Conservation (phyloP, 1,140 invertebrate genomes). For the Tetranychus cinnabarinus region DNA sequence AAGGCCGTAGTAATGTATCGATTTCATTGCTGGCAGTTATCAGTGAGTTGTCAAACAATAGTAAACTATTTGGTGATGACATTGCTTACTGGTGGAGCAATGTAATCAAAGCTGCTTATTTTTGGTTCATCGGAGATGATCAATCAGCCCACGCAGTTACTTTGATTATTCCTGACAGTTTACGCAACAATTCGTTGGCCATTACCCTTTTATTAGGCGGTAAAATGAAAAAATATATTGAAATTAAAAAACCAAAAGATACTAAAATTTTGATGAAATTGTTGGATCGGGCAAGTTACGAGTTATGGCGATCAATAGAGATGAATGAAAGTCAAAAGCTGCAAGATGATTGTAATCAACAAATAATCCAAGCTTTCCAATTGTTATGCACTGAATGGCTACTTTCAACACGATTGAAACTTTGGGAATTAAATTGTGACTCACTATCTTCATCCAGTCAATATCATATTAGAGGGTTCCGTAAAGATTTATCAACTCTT, state of each 20-base stretch:
- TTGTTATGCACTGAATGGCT: slow-evolving; percentile 74
- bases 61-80: slow-evolving; percentile 5
- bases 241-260: neutral
- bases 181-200: slow-evolving; percentile 8
- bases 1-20: neutral
- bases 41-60: slow-evolving; percentile 3
- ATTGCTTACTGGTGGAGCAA: slow-evolving; percentile 8
- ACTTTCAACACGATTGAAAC: slow-evolving; percentile 51
- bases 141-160: neutral
- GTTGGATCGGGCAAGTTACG: slow-evolving; percentile 8
- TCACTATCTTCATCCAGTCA: neutral
- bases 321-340: neutral
- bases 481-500: slow-evolving; percentile 6
- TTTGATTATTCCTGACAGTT: neutral
- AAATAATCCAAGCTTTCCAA: slow-evolving; percentile 43
- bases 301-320: slow-evolving; percentile 9
- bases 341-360: slow-evolving; percentile 5
- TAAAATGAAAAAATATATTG: slow-evolving; percentile 6
- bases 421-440: slow-evolving; percentile 33
- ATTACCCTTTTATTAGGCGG: slow-evolving; percentile 4
- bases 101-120: slow-evolving; percentile 5
- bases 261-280: neutral
- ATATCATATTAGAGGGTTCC: slow-evolving; percentile 2
- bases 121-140: slow-evolving; percentile 9
- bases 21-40: slow-evolving; percentile 4